Evolutionary conservation across 2,888 invertebrate species (phyloP), one percentile per base, ranked within the genome.

Genomic region (Andrena chrysosceles): DNA sequence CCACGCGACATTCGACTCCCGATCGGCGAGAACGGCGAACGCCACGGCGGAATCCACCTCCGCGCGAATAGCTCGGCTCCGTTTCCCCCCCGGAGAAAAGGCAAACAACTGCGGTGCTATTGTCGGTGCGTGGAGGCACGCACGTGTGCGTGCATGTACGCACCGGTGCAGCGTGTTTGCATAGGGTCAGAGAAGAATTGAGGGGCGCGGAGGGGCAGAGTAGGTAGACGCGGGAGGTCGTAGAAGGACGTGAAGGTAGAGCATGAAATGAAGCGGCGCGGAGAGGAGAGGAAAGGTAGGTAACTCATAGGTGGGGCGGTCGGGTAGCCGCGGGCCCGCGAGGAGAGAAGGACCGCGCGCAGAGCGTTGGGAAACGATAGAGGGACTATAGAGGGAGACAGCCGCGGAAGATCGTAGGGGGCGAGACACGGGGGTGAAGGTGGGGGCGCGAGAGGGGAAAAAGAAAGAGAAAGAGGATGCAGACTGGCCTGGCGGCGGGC

Each of bases 131-230:
- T 5, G 16, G 42, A 42, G 42, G 42, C 42, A 42, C 42, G 42
- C 42, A 4, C 42, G 16, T 16, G 42, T 42, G 42, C 49, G 60
- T 33, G 71, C 49, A 33, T 29, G 66, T 52, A 54, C 35, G 75
- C 66, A 69, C 54, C 68, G 59, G 59, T 6, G 33, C 67, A 48
- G 81, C 42, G 73, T 64, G 73, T 68, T 76, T 60, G 73, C 48
- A 29, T 64, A 84, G 86, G 77, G 71, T 86, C 76, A 67, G 74
- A 63, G 62, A 84, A 77, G 83, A 79, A 87, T 85, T 60, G 77
- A 76, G 35, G 60, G 62, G 56, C 68, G 56, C 52, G 49, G 52
- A 49, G 67, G 26, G 62, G 8, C 33, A 48, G 23, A 49, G 60
- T 60, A 49, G 69, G 10, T 56, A 52, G 60, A 62, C 76, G 56